These are phyloP conservation scores for Scartelaos histophorus DNA, from an alignment of 2,113 vertebrate genomes.

Conservation along the genomic window DNA sequence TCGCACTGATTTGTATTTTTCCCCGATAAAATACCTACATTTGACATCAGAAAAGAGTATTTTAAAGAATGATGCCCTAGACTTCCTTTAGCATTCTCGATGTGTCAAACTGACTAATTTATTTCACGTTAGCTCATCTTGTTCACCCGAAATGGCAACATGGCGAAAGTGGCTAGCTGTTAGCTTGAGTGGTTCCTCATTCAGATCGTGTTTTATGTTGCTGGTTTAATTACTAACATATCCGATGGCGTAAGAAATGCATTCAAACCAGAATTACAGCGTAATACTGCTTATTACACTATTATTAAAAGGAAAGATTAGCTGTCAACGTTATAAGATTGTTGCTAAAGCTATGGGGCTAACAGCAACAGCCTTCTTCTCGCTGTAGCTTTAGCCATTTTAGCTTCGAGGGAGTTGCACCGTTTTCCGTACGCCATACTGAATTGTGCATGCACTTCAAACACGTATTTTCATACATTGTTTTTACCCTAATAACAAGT, in stretches of 20 bases:
- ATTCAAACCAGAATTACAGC: neutral
- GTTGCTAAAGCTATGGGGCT: constrained; percentile 17
- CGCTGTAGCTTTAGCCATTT: constrained; percentile 3
- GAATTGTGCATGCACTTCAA: neutral
- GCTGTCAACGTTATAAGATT: neutral
- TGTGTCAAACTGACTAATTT: constrained; percentile 27
- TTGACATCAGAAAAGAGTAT: neutral
- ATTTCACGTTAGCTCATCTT: constrained; percentile 22
- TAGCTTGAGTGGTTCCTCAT: constrained; percentile 27
- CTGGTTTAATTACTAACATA: neutral
- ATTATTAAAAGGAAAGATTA: neutral
- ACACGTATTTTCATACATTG: too few relatives aligned
- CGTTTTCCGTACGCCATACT: constrained; percentile 7
- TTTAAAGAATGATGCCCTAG: neutral
- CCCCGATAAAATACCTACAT: neutral
- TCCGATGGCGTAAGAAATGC: neutral
- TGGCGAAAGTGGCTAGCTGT: constrained; percentile 57
- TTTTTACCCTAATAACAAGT: neutral
- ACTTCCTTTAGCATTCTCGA: neutral
- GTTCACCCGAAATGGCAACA: constrained; percentile 51
- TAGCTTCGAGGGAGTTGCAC: neutral
- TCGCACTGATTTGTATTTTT: neutral
- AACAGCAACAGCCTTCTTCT: constrained; percentile 4
- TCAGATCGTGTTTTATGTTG: neutral
- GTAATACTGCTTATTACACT: too few relatives aligned